phyloP scores from a whole-genome alignment of 2,888 invertebrate species.

The Eupithecia abbreviata region DNA sequence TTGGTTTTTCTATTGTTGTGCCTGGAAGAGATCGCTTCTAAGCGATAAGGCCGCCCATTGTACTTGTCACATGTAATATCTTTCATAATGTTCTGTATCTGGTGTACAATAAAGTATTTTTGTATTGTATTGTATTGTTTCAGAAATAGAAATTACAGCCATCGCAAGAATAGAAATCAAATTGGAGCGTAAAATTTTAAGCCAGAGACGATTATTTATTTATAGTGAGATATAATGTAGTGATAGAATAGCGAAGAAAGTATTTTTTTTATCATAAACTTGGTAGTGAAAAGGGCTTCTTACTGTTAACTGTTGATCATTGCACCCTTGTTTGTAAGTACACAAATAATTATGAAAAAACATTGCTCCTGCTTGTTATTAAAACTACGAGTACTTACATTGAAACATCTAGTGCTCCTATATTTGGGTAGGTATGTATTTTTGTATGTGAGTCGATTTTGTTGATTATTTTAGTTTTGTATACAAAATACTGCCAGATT shows the following conservation, averaged over 20 bases:
- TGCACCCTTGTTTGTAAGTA: not conserved
- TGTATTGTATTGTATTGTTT: too few relatives aligned
- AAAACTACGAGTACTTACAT: not conserved
- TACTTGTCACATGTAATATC: too few relatives aligned
- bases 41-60: too few relatives aligned
- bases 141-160: constrained; percentile 20
- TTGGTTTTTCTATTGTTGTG: not conserved
- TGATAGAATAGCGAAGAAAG: not conserved
- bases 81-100: too few relatives aligned
- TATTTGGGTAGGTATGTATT: too few relatives aligned
- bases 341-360: not conserved
- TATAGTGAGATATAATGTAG: constrained; percentile 16
- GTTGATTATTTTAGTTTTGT: too few relatives aligned
- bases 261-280: not conserved
- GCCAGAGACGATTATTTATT: constrained; percentile 9
- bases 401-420: not conserved
- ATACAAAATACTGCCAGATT: too few relatives aligned
- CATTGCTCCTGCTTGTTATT: not conserved
- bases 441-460: too few relatives aligned
- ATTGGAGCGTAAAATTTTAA: constrained; percentile 12
- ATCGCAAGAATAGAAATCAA: constrained; percentile 14
- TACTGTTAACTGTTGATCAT: not conserved
- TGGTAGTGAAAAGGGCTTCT: not conserved
- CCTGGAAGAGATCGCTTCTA: too few relatives aligned
- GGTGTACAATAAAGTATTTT: too few relatives aligned